Base-by-base conservation (phyloP, 2,888 invertebrate species). In the Dasypolia templi region DNA sequence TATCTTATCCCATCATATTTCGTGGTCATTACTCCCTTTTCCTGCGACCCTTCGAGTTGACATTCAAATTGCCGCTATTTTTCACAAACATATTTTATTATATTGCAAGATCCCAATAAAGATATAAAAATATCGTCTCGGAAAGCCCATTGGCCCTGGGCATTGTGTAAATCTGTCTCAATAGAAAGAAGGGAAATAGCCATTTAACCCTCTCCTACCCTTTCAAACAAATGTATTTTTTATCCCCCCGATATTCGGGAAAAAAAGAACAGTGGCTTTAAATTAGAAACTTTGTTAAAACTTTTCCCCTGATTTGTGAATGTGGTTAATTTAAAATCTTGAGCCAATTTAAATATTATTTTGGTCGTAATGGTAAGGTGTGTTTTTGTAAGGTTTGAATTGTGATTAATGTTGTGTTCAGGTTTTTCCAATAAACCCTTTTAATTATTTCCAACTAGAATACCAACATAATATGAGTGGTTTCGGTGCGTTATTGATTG, bases 101-200 rank as follows among this genome's bases (percentile, higher is more conserved):
- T 86, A 91, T 91, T 89, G 88, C 88, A 85, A 87, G 90, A 91
- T 91, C 85, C 84, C 89, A 87, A 92, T 90, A 93, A 92, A 93
- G 92, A 92, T 93, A 91, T 90, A 90, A 87, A 89, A 91, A 91
- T 90, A 88, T 89, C 89, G 91, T 93, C 90, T 90, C 85, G 87
- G 58, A 77, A 79, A 87, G 88, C 87, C 88, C 88, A 86, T 88
- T 81, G 87, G 92, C 92, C 90, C 80, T 83, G 87, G 93, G 93
- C 93, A 89, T 89, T 90, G 90, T 90, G 91, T 91, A 92, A 94
- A 93, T 93, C 93, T 92, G 92, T 92, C 91, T 87, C 88, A 86
- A 88, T 88, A 90, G 91, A 81, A 90, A 92, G 91, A 88, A 88
- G 91, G 91, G 89, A 93, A 93, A 92, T 92, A 87, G 91, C 89